A percentile compares a stretch with the other conserved stretches of the same genome.
phyloP scores from a whole-genome alignment of 2,797 vertebrate species.

The Alcedo atthis region DNA sequence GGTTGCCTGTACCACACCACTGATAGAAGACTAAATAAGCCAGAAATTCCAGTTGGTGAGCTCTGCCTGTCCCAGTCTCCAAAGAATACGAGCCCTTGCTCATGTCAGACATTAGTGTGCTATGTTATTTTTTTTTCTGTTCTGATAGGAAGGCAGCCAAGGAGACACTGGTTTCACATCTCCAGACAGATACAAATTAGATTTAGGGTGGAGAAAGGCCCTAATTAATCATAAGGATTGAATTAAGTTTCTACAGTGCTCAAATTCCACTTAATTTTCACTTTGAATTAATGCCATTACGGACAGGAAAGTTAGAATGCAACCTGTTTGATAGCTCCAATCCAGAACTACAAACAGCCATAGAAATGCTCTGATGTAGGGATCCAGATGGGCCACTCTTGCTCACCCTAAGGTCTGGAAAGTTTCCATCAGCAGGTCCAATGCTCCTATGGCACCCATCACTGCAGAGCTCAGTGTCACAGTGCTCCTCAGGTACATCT shows the following conservation, averaged over 20 bases:
- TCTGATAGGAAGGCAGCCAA: not conserved
- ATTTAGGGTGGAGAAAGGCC: not conserved
- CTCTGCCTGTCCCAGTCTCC: not conserved
- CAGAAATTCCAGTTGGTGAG: conserved; percentile 14
- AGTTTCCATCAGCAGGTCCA: not conserved
- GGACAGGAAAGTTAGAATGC: not conserved
- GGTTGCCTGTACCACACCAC: not conserved
- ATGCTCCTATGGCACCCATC: not conserved
- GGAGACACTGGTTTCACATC: not conserved
- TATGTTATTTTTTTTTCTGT: not conserved
- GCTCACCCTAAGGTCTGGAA: not conserved
- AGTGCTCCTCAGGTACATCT: not conserved
- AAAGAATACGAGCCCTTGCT: not conserved
- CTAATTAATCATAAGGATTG: not conserved
- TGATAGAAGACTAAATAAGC: not conserved
- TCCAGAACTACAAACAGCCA: not conserved
- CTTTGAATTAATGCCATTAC: not conserved
- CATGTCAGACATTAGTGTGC: not conserved
- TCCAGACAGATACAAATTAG: not conserved
- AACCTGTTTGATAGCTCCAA: not conserved
- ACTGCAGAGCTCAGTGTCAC: not conserved
- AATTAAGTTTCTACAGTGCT: not conserved
- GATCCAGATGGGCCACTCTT: not conserved
- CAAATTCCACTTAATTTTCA: not conserved
- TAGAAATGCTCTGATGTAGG: not conserved